Percentiles rank a stretch among this genome's conserved stretches.
Evolutionary conservation across 64 coral and sea anemone genomes (phyloP).

Genomic region (Stichodactyla mertensii): DNA sequence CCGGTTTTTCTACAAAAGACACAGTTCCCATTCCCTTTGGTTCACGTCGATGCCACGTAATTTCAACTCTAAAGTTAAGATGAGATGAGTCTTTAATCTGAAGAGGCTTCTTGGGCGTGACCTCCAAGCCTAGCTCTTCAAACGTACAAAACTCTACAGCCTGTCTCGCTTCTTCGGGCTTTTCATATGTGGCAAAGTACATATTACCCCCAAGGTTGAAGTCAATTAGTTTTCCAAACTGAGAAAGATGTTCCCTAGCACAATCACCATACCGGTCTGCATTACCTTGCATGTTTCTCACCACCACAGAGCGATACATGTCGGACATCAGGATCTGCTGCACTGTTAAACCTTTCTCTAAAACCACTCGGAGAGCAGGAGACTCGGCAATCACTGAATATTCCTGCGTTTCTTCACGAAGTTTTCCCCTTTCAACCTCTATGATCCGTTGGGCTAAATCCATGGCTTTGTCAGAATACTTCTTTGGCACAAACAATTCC

Average conservation of each 20-base stretch:
- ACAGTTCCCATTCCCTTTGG: conserved; percentile 26
- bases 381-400: not conserved
- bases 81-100: not conserved
- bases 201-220: not conserved
- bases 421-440: conserved; percentile 24
- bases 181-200: conserved; percentile 40
- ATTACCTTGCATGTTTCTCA: not conserved
- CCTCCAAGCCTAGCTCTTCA: not conserved
- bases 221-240: conserved; percentile 27
- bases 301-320: conserved; percentile 71
- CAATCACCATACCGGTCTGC: too few species aligned
- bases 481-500: conserved; percentile 39
- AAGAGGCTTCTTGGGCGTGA: not conserved
- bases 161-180: conserved; percentile 1
- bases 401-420: conserved; percentile 33
- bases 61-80: conserved; percentile 25
- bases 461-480: conserved; percentile 12
- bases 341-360: conserved; percentile 48
- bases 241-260: not conserved
- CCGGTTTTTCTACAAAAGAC: not conserved
- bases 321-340: conserved; percentile 65
- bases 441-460: conserved; percentile 13
- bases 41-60: conserved; percentile 29
- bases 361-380: conserved; percentile 40
- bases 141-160: conserved; percentile 14